Percentiles rank a stretch among this genome's conserved stretches.
These are phyloP conservation scores for Montipora efflorescens DNA, from an alignment of 64 coral and sea anemone genomes.

Conservation along the genomic window DNA sequence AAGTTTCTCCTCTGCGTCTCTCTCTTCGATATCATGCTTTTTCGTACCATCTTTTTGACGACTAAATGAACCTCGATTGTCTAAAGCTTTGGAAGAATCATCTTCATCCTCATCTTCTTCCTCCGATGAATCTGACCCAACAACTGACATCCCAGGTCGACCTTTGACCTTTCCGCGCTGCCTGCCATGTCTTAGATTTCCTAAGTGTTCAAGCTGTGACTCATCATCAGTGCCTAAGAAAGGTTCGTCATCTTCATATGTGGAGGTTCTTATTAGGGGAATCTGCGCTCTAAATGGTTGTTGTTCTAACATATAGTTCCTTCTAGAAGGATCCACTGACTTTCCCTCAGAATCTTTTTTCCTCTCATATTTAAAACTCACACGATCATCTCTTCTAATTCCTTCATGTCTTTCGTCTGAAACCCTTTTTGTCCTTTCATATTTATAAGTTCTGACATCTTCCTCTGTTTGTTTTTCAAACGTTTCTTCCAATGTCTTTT, in stretches of 20 bases:
- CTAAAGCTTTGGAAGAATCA: neutral
- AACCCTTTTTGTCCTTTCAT: neutral
- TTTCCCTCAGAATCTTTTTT: neutral
- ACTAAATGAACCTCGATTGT: neutral
- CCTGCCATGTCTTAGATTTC: conserved; percentile 27
- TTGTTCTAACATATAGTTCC: neutral
- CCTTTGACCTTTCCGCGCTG: neutral
- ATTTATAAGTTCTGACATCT: neutral
- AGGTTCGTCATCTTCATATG: neutral
- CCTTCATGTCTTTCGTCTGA: neutral
- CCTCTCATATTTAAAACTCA: neutral
- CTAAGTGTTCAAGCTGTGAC: neutral
- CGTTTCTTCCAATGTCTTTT: conserved; percentile 6
- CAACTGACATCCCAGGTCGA: neutral
- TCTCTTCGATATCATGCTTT: neutral
- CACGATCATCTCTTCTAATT: neutral
- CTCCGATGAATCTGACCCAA: conserved; percentile 22
- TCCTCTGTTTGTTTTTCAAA: neutral
- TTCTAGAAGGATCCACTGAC: neutral
- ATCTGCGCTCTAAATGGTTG: neutral
- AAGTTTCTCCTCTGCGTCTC: neutral
- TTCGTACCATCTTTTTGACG: neutral
- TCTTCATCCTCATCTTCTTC: conserved; percentile 15
- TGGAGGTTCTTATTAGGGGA: conserved; percentile 1
- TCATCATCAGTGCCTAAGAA: neutral